phyloP scores from a whole-genome alignment of 1,140 invertebrate genomes.

The Nebria ingens region DNA sequence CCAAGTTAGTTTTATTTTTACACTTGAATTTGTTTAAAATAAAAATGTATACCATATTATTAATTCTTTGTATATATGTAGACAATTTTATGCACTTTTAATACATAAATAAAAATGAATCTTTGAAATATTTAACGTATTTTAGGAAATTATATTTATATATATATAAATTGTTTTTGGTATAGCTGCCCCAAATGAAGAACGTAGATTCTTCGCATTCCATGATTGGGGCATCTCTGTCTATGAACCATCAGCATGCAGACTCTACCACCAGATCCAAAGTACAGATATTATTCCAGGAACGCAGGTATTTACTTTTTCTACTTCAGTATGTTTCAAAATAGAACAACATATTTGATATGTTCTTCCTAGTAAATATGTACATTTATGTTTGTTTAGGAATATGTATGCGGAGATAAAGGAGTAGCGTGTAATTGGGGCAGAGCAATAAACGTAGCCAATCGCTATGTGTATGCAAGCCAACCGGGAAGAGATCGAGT shows the following conservation, averaged over 20 bases:
- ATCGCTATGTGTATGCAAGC: slow-evolving; percentile 63
- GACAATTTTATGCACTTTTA: slow-evolving; percentile 10
- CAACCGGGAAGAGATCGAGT: slow-evolving; percentile 63
- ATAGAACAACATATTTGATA: slow-evolving; percentile 2
- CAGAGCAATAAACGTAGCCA: slow-evolving; percentile 58
- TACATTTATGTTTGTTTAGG: slow-evolving; percentile 37
- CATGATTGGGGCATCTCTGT: slow-evolving; percentile 67
- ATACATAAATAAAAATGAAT: slow-evolving; percentile 3
- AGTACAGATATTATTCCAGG: slow-evolving; percentile 65
- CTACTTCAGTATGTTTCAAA: too few relatives aligned
- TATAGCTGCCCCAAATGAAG: slow-evolving; percentile 49
- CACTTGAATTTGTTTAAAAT: slow-evolving; percentile 10
- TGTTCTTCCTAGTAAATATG: not conserved
- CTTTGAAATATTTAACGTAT: not conserved
- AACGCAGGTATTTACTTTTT: slow-evolving; percentile 45
- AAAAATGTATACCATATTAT: slow-evolving; percentile 8
- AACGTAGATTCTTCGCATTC: slow-evolving; percentile 62
- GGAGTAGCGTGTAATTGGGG: slow-evolving; percentile 61
- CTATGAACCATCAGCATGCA: slow-evolving; percentile 64
- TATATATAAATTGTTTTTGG: too few relatives aligned
- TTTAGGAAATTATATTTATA: slow-evolving; percentile 14
- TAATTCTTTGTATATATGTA: too few relatives aligned
- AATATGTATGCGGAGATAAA: slow-evolving; percentile 61
- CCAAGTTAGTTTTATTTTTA: slow-evolving; percentile 42
- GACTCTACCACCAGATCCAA: slow-evolving; percentile 60